These are phyloP conservation scores for Lycodopsis pacificus DNA, from an alignment of 2,797 vertebrate genomes.

Conservation along the genomic window DNA sequence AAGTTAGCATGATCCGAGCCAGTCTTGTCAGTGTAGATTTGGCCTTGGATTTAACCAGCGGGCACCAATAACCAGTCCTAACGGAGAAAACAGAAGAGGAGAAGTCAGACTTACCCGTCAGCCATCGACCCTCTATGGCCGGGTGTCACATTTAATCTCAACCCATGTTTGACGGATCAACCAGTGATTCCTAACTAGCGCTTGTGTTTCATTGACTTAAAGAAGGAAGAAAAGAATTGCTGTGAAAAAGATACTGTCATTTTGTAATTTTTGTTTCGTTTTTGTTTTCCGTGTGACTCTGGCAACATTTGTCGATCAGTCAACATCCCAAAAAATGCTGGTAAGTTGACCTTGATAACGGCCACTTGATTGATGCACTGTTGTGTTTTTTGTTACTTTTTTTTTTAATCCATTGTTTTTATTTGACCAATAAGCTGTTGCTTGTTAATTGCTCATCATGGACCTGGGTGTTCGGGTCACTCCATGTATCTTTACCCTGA, in stretches of 20 bases:
- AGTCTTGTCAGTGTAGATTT: slow-evolving; percentile 17
- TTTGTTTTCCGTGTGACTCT: slow-evolving; percentile 88
- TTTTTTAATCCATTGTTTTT: slow-evolving; percentile 79
- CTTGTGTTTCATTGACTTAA: slow-evolving; percentile 56
- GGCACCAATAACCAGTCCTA: slow-evolving; percentile 5
- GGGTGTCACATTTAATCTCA: slow-evolving; percentile 33
- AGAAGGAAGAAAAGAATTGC: slow-evolving; percentile 59
- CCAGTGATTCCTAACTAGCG: slow-evolving; percentile 25
- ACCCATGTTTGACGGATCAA: slow-evolving; percentile 26
- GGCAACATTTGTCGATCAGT: slow-evolving; percentile 89
- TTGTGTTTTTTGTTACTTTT: slow-evolving; percentile 71
- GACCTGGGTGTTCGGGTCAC: slow-evolving; percentile 81
- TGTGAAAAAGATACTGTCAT: slow-evolving; percentile 80
- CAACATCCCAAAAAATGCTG: slow-evolving; percentile 92
- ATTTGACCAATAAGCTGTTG: slow-evolving; percentile 82
- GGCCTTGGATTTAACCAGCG: slow-evolving; percentile 31
- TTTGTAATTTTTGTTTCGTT: slow-evolving; percentile 88
- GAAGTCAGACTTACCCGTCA: slow-evolving; percentile 29
- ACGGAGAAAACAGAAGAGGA: slow-evolving; percentile 1
- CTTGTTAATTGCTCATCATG: slow-evolving; percentile 84
- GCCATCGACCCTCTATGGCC: slow-evolving; percentile 29
- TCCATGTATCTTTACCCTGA: slow-evolving; percentile 77
- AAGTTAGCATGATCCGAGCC: slow-evolving; percentile 39
- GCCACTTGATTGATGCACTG: slow-evolving; percentile 86
- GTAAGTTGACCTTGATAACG: slow-evolving; percentile 87